Conservation (phyloP, 2,888 invertebrate genomes). For the Melinaea marsaeus region DNA sequence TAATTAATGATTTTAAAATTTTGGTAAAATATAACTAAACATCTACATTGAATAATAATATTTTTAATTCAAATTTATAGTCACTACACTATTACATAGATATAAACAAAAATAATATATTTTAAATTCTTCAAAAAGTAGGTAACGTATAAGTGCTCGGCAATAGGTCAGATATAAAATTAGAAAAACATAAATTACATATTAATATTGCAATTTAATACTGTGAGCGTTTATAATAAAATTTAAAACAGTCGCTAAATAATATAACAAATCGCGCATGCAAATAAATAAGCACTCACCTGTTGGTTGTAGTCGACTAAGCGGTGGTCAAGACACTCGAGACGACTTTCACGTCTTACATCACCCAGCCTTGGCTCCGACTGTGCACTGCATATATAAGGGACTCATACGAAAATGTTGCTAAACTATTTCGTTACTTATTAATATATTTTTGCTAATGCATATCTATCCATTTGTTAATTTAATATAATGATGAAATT, state of each 20-base stretch:
- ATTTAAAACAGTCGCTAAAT: not conserved
- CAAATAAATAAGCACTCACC: slow-evolving; percentile 34
- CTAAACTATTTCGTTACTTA: not conserved
- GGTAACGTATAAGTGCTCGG: too few species aligned
- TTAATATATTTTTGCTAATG: slow-evolving; percentile 1
- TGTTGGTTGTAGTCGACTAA: slow-evolving; percentile 36
- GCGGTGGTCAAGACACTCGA: slow-evolving; percentile 37
- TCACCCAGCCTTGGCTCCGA: slow-evolving; percentile 65
- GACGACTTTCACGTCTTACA: slow-evolving; percentile 68
- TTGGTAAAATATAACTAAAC: too few species aligned
- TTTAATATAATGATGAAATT: too few species aligned
- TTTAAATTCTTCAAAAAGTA: too few species aligned
- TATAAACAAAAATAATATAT: too few species aligned
- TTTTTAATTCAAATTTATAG: too few species aligned
- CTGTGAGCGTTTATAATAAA: not conserved
- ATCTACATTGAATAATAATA: too few species aligned
- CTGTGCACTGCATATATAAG: slow-evolving; percentile 38
- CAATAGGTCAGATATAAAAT: too few species aligned
- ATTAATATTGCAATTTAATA: too few species aligned
- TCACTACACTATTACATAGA: too few species aligned
- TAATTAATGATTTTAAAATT: too few species aligned
- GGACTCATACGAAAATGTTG: slow-evolving; percentile 20
- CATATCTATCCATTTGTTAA: not conserved
- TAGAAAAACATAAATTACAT: too few species aligned
- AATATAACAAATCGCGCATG: slow-evolving; percentile 20